Evolutionary conservation across 2,888 invertebrate species (phyloP).

Genomic region (Microctonus brassicae): DNA sequence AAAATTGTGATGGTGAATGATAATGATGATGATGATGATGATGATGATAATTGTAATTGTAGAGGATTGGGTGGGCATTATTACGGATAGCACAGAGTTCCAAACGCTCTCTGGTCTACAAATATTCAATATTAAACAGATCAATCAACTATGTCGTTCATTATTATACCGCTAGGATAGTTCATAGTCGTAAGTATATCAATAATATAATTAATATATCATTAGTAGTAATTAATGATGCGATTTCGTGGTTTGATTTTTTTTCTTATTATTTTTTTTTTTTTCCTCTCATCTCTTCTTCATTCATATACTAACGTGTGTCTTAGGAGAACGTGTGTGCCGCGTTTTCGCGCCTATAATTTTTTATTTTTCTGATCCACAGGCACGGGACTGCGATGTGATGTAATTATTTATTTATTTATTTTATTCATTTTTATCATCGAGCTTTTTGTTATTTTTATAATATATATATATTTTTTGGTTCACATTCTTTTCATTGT

Average conservation of each 20-base stretch:
- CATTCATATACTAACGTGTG: constrained; percentile 20
- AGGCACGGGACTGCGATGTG: constrained; percentile 30
- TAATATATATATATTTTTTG: constrained; percentile 37
- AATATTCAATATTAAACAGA: constrained; percentile 70
- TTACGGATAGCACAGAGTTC: constrained; percentile 69
- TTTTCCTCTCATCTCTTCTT: constrained; percentile 24
- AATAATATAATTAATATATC: constrained; percentile 67
- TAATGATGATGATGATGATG: constrained; percentile 31
- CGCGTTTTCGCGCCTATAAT: constrained; percentile 33
- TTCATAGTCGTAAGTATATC: constrained; percentile 68
- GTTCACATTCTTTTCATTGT: constrained; percentile 34
- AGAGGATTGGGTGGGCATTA: constrained; percentile 45
- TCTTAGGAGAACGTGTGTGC: constrained; percentile 36
- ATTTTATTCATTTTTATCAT: constrained; percentile 16
- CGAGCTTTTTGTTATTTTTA: constrained; percentile 30
- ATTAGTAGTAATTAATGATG: constrained; percentile 66
- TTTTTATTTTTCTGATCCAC: constrained; percentile 24
- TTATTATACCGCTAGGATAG: constrained; percentile 68
- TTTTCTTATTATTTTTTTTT: constrained; percentile 24
- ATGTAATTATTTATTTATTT: not conserved
- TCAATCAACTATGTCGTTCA: constrained; percentile 69
- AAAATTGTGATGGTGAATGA: constrained; percentile 38
- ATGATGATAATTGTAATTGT: constrained; percentile 27
- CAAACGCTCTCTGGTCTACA: constrained; percentile 70
- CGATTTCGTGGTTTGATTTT: constrained; percentile 47